Percentiles rank a stretch among this genome's conserved stretches.
Evolutionary conservation across 2,888 invertebrate species (phyloP).

Genomic region (Petrolisthes manimaculis): DNA sequence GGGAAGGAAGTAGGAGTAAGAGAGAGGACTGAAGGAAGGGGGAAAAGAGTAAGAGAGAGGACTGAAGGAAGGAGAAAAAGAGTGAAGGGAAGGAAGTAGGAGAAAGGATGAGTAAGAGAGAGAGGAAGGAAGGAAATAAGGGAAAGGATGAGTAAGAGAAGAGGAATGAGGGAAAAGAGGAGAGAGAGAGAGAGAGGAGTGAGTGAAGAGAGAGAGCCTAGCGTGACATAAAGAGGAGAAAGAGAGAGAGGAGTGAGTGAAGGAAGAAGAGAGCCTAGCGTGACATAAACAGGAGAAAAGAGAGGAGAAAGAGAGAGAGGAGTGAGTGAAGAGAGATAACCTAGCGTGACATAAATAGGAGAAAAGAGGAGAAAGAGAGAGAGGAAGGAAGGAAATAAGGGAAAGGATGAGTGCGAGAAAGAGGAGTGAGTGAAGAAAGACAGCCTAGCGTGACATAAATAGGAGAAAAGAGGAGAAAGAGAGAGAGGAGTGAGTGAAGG

Average conservation of each 20-base stretch:
- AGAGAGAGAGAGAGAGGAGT: not conserved
- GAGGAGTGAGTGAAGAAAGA: not conserved
- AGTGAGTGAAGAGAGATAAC: not conserved
- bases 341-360: too few species aligned
- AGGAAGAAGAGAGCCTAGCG: not conserved
- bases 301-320: not conserved
- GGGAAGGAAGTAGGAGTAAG: too few species aligned
- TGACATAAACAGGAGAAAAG: too few species aligned
- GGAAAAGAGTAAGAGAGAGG: too few species aligned
- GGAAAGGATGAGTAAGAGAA: too few species aligned
- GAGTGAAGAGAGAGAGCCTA: not conserved
- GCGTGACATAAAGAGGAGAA: not conserved
- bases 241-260: not conserved
- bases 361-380: not conserved
- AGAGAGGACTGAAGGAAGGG: too few species aligned
- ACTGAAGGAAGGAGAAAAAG: too few species aligned
- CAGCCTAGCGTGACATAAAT: not conserved
- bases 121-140: too few species aligned
- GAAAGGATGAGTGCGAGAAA: not conserved
- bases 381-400: not conserved
- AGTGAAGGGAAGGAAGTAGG: too few species aligned
- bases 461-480: not conserved
- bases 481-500: not conserved
- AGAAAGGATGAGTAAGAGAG: too few species aligned
- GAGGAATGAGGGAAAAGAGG: not conserved